Conservation (phyloP, 2,113 vertebrate species). For the Amblyornis subalaris region DNA sequence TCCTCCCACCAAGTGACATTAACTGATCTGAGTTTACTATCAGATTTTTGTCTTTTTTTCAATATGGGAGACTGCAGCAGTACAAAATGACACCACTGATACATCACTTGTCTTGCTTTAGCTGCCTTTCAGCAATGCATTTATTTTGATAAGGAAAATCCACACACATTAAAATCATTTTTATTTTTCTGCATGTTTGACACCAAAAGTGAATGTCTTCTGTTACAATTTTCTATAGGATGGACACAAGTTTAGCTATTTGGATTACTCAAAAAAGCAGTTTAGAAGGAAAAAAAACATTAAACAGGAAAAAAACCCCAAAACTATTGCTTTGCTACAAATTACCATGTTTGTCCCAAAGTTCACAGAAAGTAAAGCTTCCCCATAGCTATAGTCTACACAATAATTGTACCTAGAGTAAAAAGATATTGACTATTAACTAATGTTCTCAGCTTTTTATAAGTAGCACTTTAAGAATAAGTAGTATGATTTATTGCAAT, state of each 20-base stretch:
- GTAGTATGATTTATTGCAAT: constrained; percentile 61
- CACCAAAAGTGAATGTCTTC: constrained; percentile 54
- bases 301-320: background rate
- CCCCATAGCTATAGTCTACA: constrained; percentile 35
- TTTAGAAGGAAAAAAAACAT: constrained; percentile 15
- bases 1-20: background rate
- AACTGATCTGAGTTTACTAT: constrained; percentile 23
- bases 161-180: constrained; percentile 61
- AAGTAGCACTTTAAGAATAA: constrained; percentile 64
- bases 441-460: constrained; percentile 43
- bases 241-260: constrained; percentile 53
- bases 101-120: background rate
- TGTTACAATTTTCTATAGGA: constrained; percentile 62
- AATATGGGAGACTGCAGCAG: background rate
- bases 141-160: constrained; percentile 57
- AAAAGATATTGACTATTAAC: constrained; percentile 37
- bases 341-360: constrained; percentile 20
- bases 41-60: background rate
- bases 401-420: constrained; percentile 32
- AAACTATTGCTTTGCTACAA: constrained; percentile 43
- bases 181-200: constrained; percentile 61
- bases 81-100: constrained; percentile 56
- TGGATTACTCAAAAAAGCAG: constrained; percentile 47
- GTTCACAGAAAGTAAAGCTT: constrained; percentile 51
- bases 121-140: constrained; percentile 37